Evolutionary conservation across 2,888 invertebrate genomes (phyloP), one percentile per base, ranked within the genome.

Genomic region (Laspeyria flexula): DNA sequence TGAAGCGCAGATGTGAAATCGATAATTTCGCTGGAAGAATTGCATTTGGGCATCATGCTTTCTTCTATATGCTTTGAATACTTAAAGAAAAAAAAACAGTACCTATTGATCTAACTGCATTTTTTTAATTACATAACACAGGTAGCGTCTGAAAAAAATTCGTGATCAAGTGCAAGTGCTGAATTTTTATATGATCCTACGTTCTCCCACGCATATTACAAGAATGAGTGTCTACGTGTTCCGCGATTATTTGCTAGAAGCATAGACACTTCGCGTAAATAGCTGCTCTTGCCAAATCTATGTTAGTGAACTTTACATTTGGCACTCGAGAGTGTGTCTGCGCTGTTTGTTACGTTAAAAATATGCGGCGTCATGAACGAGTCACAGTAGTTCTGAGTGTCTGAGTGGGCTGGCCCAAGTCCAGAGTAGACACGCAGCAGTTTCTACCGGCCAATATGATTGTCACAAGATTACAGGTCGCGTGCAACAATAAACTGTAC

Each of bases 221-320:
- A 71, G 60, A 65, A 60, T 67, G 55, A 55, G 29, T 63, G 55
- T 55, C 60, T 58, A 67, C 65, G 71, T 72, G 65, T 65, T 70
- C 71, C 68, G 55, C 61, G 68, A 77, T 71, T 73, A 73, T 77
- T 74, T 67, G 72, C 63, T 71, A 71, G 74, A 65, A 77, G 71
- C 77, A 80, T 79, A 81, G 80, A 82, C 82, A 83, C 79, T 79
- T 75, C 73, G 77, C 81, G 86, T 88, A 86, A 87, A 88, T 85
- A 88, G 79, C 68, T 64, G 45, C 83, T 81, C 83, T 83, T 86
- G 91, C 91, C 91, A 91, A 90, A 89, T 87, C 83, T 88, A 89
- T 88, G 90, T 89, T 85, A 86, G 86, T 89, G 90, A 91, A 90
- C 90, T 90, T 90, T 91, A 87, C 86, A 88, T 88, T 90, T 90